Conservation (phyloP, 2,888 invertebrate species). For the Amiota communis region DNA sequence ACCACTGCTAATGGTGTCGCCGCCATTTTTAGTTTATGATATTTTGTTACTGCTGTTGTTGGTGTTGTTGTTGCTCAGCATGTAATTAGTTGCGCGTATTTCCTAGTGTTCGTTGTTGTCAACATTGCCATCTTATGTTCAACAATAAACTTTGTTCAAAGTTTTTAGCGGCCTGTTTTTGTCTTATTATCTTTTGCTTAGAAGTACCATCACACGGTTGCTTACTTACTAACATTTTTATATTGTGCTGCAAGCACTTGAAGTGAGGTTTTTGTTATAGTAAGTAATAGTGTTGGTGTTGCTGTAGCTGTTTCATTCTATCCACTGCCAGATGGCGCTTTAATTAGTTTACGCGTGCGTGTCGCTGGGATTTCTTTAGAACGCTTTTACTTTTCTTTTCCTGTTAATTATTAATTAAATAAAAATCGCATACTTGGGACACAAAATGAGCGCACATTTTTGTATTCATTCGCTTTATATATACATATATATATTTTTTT, state of each 20-base stretch:
- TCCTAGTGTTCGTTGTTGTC: background rate
- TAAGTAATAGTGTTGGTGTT: background rate
- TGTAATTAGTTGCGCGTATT: constrained; percentile 11
- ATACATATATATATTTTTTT: too few relatives aligned
- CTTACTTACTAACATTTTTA: background rate
- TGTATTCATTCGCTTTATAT: too few relatives aligned
- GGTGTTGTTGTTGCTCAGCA: background rate
- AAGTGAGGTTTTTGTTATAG: background rate
- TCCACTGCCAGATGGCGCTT: constrained; percentile 16
- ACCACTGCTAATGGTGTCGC: background rate
- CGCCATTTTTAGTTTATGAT: background rate
- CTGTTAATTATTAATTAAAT: constrained; percentile 8
- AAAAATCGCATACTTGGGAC: background rate
- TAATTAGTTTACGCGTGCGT: constrained; percentile 22
- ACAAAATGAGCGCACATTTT: too few relatives aligned
- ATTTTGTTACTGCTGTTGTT: background rate
- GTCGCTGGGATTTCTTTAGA: background rate
- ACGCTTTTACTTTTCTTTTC: background rate
- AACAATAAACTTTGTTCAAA: too few relatives aligned
- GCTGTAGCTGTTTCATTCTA: background rate
- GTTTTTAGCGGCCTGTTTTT: too few relatives aligned
- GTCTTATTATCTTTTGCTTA: too few relatives aligned
- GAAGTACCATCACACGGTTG: too few relatives aligned
- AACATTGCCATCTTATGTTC: too few relatives aligned
- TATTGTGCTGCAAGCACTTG: too few relatives aligned